Conservation (phyloP, 2,888 invertebrate species). For the Rhaphigaster nebulosa region DNA sequence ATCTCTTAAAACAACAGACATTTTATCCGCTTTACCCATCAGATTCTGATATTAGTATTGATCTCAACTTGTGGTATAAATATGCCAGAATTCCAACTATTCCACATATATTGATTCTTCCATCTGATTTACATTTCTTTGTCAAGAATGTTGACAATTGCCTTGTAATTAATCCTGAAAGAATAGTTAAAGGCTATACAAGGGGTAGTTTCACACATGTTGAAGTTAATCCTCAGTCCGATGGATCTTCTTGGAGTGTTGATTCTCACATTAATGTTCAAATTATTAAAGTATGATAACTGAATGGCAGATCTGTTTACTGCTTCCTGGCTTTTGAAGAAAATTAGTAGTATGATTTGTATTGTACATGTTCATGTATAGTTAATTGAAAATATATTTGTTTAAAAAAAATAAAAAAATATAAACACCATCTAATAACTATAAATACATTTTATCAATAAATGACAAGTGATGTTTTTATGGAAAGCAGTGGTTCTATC, state of each 20-base stretch:
- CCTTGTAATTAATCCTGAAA: constrained; percentile 88
- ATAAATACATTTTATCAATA: background rate
- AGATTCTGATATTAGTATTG: constrained; percentile 76
- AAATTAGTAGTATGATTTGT: background rate
- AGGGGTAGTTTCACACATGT: constrained; percentile 85
- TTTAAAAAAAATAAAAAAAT: background rate
- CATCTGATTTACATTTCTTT: constrained; percentile 80
- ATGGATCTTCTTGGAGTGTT: constrained; percentile 67
- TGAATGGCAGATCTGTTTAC: background rate
- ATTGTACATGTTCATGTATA: background rate
- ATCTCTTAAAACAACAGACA: constrained; percentile 82
- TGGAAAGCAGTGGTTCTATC: background rate
- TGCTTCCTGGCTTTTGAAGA: background rate
- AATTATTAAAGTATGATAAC: constrained; percentile 70
- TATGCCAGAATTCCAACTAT: constrained; percentile 79
- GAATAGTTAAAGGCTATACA: constrained; percentile 79
- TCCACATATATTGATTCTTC: constrained; percentile 88
- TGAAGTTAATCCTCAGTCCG: constrained; percentile 70
- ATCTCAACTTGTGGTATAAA: constrained; percentile 79
- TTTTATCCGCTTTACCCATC: constrained; percentile 89
- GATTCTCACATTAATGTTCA: constrained; percentile 70
- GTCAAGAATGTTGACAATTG: constrained; percentile 83
- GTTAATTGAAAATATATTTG: background rate
- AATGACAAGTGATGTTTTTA: background rate
- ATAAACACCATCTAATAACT: background rate